These are phyloP conservation scores for Salvelinus namaycush DNA, from an alignment of 2,113 vertebrate genomes.

Conservation along the genomic window DNA sequence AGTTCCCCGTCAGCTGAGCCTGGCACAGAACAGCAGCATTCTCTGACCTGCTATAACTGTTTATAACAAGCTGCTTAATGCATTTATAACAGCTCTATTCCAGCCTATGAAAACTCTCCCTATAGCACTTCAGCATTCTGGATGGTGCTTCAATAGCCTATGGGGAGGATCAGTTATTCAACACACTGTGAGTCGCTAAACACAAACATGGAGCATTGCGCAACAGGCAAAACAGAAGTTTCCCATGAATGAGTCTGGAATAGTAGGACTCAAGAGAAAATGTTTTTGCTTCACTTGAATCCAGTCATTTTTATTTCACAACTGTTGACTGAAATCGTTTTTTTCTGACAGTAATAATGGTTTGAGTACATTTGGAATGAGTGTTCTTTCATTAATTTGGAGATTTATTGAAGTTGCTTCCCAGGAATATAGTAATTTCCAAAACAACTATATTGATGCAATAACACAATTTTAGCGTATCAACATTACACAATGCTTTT, in stretches of 20 bases:
- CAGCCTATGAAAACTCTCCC: not conserved
- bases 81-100: not conserved
- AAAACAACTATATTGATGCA: not conserved
- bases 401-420: too few relatives aligned
- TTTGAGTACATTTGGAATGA: not conserved
- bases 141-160: not conserved
- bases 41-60: conserved; percentile 4
- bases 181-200: not conserved
- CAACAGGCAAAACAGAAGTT: not conserved
- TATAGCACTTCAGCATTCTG: not conserved
- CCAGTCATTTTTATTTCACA: not conserved
- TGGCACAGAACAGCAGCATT: conserved; percentile 1
- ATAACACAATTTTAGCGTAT: not conserved
- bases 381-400: not conserved
- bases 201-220: not conserved
- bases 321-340: not conserved
- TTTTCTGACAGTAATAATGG: not conserved
- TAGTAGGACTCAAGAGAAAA: not conserved
- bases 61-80: conserved; percentile 12
- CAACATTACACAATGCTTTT: not conserved
- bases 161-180: too few relatives aligned
- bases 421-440: too few relatives aligned
- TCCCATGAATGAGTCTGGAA: not conserved
- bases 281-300: not conserved
- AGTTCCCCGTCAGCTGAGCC: not conserved